A percentile compares a stretch with the other conserved stretches of the same genome.
phyloP scores from a whole-genome alignment of 2,888 invertebrate species.

The Meloe dianella region DNA sequence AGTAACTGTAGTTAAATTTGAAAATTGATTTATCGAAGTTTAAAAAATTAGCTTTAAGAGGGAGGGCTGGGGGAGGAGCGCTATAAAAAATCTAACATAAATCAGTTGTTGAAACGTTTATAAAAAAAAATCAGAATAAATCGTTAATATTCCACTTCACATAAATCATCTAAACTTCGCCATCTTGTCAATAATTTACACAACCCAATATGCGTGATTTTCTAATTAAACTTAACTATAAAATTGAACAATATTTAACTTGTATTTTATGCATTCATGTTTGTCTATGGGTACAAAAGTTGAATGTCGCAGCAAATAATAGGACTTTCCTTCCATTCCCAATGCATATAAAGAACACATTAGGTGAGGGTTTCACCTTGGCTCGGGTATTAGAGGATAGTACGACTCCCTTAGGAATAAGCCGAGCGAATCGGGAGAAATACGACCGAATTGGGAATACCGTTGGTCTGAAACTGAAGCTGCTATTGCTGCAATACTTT shows the following conservation, averaged over 20 bases:
- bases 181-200: background rate
- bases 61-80: background rate
- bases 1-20: background rate
- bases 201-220: background rate
- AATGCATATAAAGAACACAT: slow-evolving; percentile 55
- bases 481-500: slow-evolving; percentile 22
- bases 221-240: background rate
- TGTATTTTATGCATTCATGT: background rate
- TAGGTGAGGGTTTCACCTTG: slow-evolving; percentile 49
- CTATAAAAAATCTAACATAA: slow-evolving; percentile 15
- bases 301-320: slow-evolving; percentile 40
- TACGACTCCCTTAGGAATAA: slow-evolving; percentile 37
- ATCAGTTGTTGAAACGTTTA: slow-evolving; percentile 5
- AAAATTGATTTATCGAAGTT: slow-evolving; percentile 8
- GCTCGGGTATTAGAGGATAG: slow-evolving; percentile 43
- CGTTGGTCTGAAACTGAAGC: slow-evolving; percentile 17
- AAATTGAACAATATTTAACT: background rate
- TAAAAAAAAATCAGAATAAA: slow-evolving; percentile 15
- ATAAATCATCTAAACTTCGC: slow-evolving; percentile 14
- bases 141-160: slow-evolving; percentile 19
- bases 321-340: slow-evolving; percentile 41
- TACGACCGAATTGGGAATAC: slow-evolving; percentile 48
- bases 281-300: slow-evolving; percentile 19
- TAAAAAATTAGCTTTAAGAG: background rate
- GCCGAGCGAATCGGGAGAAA: slow-evolving; percentile 42